Base-by-base conservation (phyloP, 2,113 vertebrate genomes). In the Cynocephalus volans region DNA sequence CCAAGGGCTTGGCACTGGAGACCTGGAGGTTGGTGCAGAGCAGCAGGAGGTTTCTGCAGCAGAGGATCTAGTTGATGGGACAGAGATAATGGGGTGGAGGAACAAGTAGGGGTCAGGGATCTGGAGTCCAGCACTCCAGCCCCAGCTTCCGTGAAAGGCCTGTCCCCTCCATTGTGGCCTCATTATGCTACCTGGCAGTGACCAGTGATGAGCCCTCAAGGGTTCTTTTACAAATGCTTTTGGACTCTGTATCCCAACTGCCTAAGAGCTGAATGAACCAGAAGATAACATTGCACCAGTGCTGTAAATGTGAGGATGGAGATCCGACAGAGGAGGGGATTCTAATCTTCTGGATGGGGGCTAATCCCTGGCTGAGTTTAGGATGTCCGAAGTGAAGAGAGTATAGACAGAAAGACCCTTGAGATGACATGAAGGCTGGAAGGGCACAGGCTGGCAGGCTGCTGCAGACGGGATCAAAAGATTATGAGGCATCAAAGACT, bases 401-500 rank as follows among this genome's bases (percentile, higher is more conserved):
- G 8, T 24, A 33, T 8, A 73, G 91, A 64, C 50, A 54, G 72
- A 58, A 85, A 48, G 84, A 8, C 11, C 65, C 31, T 48, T 0
- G 12, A 17, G 83, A 79, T 23, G 81, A 67, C 1, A 6, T 0
- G 3, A 81, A 70, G 65, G 54, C 50, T 65, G 89, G 54, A 64
- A 88, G 77, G 70, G 62, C 52, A 14, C 14, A 72, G 90, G 79
- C 52, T 62, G 67, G 65, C 77, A 65, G 60, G 79, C 60, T 77
- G 81, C 58, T n/a, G 45, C 33, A 15, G 84, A 58, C 26, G 89
- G 58, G 83, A 92, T 81, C 95, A 92, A 85, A 95, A 81, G 90
- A 91, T 94, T 76, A 70, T 0, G 13, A 92, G 64, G 60, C 95
- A 93, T 82, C 81, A 88, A 72, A 91, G 72, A 36, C 52, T 50